phyloP scores from a whole-genome alignment of 2,797 vertebrate genomes.

The Staurois parvus region DNA sequence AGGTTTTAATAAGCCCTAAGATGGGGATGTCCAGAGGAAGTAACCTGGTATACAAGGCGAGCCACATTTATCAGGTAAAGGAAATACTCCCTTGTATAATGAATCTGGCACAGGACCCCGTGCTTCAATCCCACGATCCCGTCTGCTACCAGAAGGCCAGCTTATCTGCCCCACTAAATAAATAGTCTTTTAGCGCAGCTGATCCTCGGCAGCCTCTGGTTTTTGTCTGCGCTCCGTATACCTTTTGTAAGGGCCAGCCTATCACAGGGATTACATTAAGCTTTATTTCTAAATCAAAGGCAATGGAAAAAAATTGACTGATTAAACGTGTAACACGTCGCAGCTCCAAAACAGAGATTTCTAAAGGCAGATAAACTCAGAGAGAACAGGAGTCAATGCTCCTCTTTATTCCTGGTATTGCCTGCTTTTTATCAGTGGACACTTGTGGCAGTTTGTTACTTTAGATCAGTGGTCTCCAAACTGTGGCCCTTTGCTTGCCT shows the following conservation, averaged over 20 bases:
- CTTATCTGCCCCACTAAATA: constrained; percentile 75
- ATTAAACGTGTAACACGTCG: not conserved
- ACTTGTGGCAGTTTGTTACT: too few relatives aligned
- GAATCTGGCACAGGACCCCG: constrained; percentile 70
- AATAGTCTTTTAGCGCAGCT: constrained; percentile 65
- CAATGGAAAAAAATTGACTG: constrained; percentile 6
- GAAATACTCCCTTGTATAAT: constrained; percentile 77
- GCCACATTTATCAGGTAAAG: constrained; percentile 76
- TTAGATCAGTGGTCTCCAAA: too few relatives aligned
- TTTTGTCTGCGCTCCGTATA: constrained; percentile 30
- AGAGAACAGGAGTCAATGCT: too few relatives aligned
- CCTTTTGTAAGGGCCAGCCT: constrained; percentile 19
- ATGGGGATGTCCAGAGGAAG: constrained; percentile 71
- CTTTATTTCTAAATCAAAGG: not conserved
- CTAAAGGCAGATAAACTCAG: too few relatives aligned
- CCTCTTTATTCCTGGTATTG: too few relatives aligned
- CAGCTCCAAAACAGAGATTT: too few relatives aligned
- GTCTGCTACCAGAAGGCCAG: constrained; percentile 72
- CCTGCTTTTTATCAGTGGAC: too few relatives aligned
- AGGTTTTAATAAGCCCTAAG: constrained; percentile 76
- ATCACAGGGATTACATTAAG: not conserved
- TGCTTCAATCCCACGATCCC: constrained; percentile 74
- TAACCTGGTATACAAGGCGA: constrained; percentile 73
- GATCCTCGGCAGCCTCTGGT: constrained; percentile 61
- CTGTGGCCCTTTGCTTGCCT: too few relatives aligned